Conservation (phyloP, 2,888 invertebrate species). For the Rhyacophila evoluta region DNA sequence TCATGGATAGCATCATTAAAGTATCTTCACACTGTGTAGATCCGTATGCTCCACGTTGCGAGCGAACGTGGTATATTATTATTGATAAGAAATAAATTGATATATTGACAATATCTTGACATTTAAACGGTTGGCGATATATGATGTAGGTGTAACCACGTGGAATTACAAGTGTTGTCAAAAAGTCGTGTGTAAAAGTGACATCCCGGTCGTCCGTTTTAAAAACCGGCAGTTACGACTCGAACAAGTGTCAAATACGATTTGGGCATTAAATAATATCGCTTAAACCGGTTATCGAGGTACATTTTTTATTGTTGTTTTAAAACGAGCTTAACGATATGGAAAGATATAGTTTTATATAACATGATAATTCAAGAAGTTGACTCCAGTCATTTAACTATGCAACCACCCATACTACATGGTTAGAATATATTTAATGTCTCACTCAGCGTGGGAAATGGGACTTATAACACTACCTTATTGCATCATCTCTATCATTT, state of each 20-base stretch:
- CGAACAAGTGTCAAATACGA: constrained; percentile 8
- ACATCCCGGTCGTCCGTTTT: neutral
- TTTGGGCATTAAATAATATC: neutral
- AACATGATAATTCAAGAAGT: neutral
- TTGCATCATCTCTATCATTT: no score
- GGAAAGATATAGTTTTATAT: constrained; percentile 3
- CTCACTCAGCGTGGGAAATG: no score
- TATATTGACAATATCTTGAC: no score
- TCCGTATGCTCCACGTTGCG: no score
- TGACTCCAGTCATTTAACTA: no score
- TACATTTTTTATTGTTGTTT: constrained; percentile 2
- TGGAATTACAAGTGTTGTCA: neutral
- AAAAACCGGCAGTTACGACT: neutral
- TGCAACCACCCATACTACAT: no score
- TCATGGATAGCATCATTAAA: no score
- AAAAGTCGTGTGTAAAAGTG: neutral
- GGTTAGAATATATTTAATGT: no score
- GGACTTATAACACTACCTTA: no score
- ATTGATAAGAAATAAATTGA: no score
- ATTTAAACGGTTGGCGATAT: neutral
- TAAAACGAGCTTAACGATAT: neutral
- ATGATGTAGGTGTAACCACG: constrained; percentile 17
- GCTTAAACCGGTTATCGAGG: neutral
- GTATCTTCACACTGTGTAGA: no score
- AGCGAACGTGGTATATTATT: no score